These are phyloP conservation scores for Phenganax marumi DNA, from an alignment of 92 coral and sea anemone genomes.

Conservation along the genomic window DNA sequence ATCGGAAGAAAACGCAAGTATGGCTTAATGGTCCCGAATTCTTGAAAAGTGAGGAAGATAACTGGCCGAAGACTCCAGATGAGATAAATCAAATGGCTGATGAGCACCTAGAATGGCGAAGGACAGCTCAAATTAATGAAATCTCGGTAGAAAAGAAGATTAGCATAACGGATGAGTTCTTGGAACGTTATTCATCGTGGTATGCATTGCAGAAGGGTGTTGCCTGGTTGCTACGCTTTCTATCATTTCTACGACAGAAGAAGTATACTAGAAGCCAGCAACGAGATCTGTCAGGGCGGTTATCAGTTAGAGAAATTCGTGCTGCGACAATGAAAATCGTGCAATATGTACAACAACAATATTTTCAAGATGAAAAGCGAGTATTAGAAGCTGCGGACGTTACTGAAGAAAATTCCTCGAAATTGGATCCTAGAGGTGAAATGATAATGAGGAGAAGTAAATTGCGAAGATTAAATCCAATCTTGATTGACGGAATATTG, in stretches of 20 bases:
- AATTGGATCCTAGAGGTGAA: too few species aligned
- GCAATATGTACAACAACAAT: not conserved
- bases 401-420: too few species aligned
- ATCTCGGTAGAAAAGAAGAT: not conserved
- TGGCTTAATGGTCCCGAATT: constrained; percentile 28
- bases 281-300: not conserved
- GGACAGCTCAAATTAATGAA: constrained; percentile 1
- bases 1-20: constrained; percentile 1
- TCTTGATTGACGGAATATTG: not conserved
- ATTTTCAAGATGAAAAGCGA: not conserved
- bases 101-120: constrained; percentile 35
- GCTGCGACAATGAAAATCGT: not conserved
- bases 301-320: not conserved
- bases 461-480: not conserved
- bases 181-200: constrained; percentile 31
- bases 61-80: constrained; percentile 24
- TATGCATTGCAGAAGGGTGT: constrained; percentile 34
- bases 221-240: constrained; percentile 29
- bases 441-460: not conserved
- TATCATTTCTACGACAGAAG: too few species aligned
- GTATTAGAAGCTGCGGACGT: too few species aligned
- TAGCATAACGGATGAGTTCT: not conserved
- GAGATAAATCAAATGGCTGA: constrained; percentile 6
- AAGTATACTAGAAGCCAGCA: too few species aligned
- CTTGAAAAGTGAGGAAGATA: constrained; percentile 14